Base-by-base conservation (phyloP, 2,113 vertebrate genomes). In the Etia nguti region DNA sequence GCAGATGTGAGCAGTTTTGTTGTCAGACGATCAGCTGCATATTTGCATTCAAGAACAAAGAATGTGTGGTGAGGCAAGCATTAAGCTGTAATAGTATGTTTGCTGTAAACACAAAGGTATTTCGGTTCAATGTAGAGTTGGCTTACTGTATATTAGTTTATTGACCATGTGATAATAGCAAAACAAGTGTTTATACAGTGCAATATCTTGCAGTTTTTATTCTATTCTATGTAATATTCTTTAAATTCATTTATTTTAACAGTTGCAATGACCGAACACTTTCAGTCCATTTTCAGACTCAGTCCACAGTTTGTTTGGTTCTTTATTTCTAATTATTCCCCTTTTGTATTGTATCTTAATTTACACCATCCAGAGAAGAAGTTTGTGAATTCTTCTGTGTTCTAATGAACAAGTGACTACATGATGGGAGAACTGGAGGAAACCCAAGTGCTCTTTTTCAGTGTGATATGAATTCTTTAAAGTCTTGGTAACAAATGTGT, bases 371-470 rank as follows among this genome's bases (percentile, higher is more conserved):
- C 48, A 22, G 62, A 68, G 38, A 46, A 20, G 60, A 22, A 22
- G 15, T 29, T 65, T 77, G 20, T 70, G 73, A 48, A 13, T 16
- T 80, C 24, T 80, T 77, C 52, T 81, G 20, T 84, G 16, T 46
- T 86, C 16, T 87, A 34, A 70, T 81, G 3, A 86, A 65, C 8
- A 48, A 29, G 2, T 31, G 5, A 31, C 68, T 12, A 54, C 80
- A 75, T 83, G 6, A 87, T 75, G 22, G 48, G n/a, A 43, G 46
- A 85, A 80, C 34, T 12, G n/a, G 16, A 85, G 43, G 50, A 92
- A 88, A 92, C 92, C 89, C 50, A 96, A 94, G 93, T 95, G 93
- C 93, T 94, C 93, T 96, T 95, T 88, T 12, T 80, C 46, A 57
- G 57, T 55, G 26, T 56, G 82, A 81, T 84, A 91, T 22, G 18